Evolutionary conservation across 2,888 invertebrate species (phyloP).

Genomic region (Polyommatus iphigenia): DNA sequence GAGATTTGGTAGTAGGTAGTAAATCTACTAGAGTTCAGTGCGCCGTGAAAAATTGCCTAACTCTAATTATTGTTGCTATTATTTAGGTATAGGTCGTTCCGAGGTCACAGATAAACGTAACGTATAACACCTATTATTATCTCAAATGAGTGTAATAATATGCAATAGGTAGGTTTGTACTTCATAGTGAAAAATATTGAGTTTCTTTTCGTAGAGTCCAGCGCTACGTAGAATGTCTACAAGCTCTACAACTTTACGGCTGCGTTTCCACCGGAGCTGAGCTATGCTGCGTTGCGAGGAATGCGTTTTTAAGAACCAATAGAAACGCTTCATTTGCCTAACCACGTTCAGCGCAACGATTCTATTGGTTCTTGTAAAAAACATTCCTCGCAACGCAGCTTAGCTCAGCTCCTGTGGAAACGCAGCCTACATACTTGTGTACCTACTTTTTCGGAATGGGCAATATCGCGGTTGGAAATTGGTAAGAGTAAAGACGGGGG

Average conservation of each 20-base stretch:
- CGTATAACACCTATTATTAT: background rate
- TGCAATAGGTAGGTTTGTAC: background rate
- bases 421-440: too few relatives aligned
- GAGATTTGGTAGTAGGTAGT: background rate
- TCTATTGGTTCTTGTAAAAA: too few relatives aligned
- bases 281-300: too few relatives aligned
- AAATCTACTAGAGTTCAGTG: conserved; percentile 38
- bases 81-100: conserved; percentile 17
- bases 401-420: too few relatives aligned
- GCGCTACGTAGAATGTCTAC: background rate
- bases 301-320: too few relatives aligned
- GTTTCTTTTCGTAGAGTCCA: background rate
- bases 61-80: conserved; percentile 27
- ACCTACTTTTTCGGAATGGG: too few relatives aligned
- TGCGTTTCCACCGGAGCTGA: too few relatives aligned
- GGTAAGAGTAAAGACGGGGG: too few relatives aligned
- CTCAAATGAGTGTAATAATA: background rate
- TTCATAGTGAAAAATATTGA: background rate
- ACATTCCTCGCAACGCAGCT: too few relatives aligned
- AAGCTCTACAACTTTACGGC: background rate
- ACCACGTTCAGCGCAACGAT: too few relatives aligned
- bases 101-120: conserved; percentile 17
- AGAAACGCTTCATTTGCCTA: too few relatives aligned
- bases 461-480: too few relatives aligned
- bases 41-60: conserved; percentile 42